Percentiles rank a stretch among this genome's conserved stretches.
Conservation (phyloP, 2,113 vertebrate species). For the Microtus montanus region DNA sequence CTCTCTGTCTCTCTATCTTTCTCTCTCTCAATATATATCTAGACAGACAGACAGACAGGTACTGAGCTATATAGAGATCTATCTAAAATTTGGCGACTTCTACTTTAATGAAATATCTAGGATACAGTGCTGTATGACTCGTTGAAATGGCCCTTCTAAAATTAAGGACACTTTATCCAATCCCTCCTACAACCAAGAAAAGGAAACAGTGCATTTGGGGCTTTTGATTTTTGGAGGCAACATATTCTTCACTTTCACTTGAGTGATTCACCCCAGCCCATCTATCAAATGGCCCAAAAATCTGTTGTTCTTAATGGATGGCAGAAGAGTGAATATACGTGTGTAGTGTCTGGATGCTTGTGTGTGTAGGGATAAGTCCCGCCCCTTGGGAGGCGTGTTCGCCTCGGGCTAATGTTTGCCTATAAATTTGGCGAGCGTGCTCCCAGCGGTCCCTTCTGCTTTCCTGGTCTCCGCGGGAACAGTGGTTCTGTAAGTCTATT, state of each 20-base stretch:
- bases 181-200: background rate
- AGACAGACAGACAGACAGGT: background rate
- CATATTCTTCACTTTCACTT: background rate
- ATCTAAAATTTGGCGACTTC: background rate
- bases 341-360: background rate
- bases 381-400: too few relatives aligned
- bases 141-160: background rate
- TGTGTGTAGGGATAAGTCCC: too few relatives aligned
- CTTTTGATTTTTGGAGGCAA: background rate
- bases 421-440: too few relatives aligned
- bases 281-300: background rate
- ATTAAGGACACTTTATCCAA: background rate
- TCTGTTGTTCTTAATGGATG: background rate
- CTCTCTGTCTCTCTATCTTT: too few relatives aligned
- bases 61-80: background rate
- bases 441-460: too few relatives aligned
- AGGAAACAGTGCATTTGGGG: background rate
- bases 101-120: background rate
- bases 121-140: background rate
- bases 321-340: background rate
- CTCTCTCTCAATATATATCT: too few relatives aligned
- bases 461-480: too few relatives aligned
- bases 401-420: too few relatives aligned
- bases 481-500: too few relatives aligned
- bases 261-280: background rate